phyloP scores from a whole-genome alignment of 2,113 vertebrate species.

The Paramormyrops kingsleyae region DNA sequence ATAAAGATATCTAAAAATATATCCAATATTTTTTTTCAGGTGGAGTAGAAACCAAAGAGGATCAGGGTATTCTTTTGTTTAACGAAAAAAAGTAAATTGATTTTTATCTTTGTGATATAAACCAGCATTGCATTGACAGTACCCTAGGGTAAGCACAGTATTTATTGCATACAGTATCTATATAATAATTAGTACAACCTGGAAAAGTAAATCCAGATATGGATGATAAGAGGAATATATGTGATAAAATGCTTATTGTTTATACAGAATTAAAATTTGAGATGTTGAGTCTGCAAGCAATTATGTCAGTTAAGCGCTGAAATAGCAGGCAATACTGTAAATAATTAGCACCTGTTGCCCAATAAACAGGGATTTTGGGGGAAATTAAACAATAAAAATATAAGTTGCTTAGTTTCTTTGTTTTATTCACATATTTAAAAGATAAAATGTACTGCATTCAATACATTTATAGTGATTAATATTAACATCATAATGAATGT shows the following conservation, averaged over 20 bases:
- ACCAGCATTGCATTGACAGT: background rate
- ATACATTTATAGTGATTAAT: background rate
- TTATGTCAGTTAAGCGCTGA: background rate
- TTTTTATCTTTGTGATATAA: background rate
- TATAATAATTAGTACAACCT: background rate
- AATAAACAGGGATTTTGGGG: background rate
- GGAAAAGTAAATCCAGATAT: background rate
- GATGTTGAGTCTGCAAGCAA: background rate
- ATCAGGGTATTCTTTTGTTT: background rate
- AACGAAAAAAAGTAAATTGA: background rate
- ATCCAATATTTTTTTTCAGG: background rate
- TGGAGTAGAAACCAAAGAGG: background rate
- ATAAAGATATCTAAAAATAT: background rate
- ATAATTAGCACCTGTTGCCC: background rate
- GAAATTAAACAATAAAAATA: background rate
- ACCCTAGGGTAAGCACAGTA: background rate
- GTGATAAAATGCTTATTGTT: background rate
- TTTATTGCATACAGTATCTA: background rate
- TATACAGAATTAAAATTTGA: background rate
- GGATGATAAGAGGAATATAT: background rate
- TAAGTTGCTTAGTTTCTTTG: background rate
- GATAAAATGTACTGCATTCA: background rate
- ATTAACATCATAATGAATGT: background rate
- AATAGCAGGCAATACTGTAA: background rate
- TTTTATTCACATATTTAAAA: background rate